Percentiles rank a stretch among this genome's conserved stretches.
These are phyloP conservation scores for Daboia siamensis DNA, from an alignment of 2,113 vertebrate species.

Conservation along the genomic window DNA sequence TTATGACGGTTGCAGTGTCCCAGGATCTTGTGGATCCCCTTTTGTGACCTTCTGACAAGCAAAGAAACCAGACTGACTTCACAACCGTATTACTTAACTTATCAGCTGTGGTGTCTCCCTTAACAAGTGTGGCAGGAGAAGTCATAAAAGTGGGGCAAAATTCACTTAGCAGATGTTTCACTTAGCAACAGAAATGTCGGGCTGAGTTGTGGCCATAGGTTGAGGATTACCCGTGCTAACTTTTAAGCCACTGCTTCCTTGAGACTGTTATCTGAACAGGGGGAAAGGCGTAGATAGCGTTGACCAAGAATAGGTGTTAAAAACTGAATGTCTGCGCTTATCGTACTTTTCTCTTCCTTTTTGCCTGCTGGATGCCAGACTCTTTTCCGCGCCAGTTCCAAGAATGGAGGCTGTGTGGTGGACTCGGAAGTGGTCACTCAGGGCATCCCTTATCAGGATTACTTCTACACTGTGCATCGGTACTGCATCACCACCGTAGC, in stretches of 20 bases:
- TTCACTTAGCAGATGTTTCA: too few species aligned
- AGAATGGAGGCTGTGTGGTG: constrained; percentile 80
- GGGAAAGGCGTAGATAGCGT: not conserved
- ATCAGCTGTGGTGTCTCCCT: too few species aligned
- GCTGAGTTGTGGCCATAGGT: too few species aligned
- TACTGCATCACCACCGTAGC: constrained; percentile 85
- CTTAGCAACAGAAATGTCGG: too few species aligned
- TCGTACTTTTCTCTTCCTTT: not conserved
- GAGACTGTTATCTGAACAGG: not conserved
- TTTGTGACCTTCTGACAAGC: too few species aligned
- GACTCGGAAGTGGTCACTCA: constrained; percentile 89
- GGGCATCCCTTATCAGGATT: constrained; percentile 91
- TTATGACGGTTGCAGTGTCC: too few species aligned
- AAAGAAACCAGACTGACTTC: too few species aligned
- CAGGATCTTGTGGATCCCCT: too few species aligned
- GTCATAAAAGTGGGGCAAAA: too few species aligned
- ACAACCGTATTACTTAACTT: too few species aligned
- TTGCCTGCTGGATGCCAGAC: constrained; percentile 37
- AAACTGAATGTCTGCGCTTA: not conserved
- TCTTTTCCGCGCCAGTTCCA: constrained; percentile 64
- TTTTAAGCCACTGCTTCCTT: not conserved
- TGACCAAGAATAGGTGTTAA: not conserved
- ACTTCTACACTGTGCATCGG: constrained; percentile 88
- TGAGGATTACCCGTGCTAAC: not conserved
- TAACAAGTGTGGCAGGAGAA: too few species aligned